A percentile compares a stretch with the other conserved stretches of the same genome.
phyloP scores from a whole-genome alignment of 2,888 invertebrate species.

The Tipula helvola region DNA sequence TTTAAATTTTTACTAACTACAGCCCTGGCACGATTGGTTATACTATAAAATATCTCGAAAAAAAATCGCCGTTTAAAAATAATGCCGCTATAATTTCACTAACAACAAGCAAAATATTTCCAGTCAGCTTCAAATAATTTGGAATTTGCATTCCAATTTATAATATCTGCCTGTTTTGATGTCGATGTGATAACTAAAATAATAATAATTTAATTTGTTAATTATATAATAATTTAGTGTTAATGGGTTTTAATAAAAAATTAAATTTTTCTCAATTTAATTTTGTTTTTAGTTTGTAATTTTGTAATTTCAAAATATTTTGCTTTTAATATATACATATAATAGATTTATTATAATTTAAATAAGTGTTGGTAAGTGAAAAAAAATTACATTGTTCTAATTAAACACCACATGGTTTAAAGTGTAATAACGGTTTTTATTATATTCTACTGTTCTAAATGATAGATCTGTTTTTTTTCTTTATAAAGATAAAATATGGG shows the following conservation, averaged over 20 bases:
- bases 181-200: background rate
- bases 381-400: background rate
- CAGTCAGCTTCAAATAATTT: background rate
- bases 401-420: background rate
- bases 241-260: background rate
- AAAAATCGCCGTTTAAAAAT: background rate
- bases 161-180: background rate
- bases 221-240: background rate
- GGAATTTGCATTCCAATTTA: background rate
- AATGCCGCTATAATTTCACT: background rate
- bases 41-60: background rate
- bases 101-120: background rate
- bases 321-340: background rate
- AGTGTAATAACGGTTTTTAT: background rate
- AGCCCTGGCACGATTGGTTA: background rate
- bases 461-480: background rate
- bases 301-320: constrained; percentile 4
- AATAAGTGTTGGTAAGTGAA: background rate
- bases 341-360: background rate
- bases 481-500: background rate
- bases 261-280: background rate
- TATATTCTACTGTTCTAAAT: background rate
- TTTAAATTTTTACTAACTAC: background rate
- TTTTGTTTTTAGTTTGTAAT: background rate
- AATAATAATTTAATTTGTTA: background rate